Percentiles rank a stretch among this genome's conserved stretches.
Evolutionary conservation across 2,797 vertebrate genomes (phyloP).

Genomic region (Antrozous pallidus): DNA sequence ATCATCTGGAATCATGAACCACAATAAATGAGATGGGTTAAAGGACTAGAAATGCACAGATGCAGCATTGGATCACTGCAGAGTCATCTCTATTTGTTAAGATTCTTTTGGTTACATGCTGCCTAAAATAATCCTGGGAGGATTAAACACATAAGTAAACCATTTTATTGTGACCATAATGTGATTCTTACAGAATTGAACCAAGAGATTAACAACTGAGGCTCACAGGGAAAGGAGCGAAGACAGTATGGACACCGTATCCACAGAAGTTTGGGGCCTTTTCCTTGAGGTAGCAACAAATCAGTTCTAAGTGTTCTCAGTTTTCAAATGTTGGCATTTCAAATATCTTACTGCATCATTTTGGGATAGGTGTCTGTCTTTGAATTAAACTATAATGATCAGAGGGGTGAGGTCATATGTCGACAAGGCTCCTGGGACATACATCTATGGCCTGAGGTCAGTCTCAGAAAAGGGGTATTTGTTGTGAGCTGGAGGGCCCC

Average conservation of each 20-base stretch:
- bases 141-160: not conserved
- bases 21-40: not conserved
- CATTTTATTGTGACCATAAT: not conserved
- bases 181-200: not conserved
- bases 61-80: not conserved
- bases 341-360: not conserved
- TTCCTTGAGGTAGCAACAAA: not conserved
- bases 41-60: not conserved
- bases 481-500: not conserved
- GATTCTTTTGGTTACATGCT: not conserved
- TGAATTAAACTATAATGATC: not conserved
- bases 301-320: not conserved
- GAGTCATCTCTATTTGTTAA: not conserved
- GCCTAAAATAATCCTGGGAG: not conserved
- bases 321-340: not conserved
- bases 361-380: not conserved
- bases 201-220: not conserved
- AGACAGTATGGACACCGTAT: not conserved
- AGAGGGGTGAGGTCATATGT: not conserved
- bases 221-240: not conserved
- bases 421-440: not conserved
- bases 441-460: not conserved
- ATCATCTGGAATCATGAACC: not conserved
- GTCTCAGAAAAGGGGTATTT: not conserved
- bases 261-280: not conserved